phyloP scores from a whole-genome alignment of 1,140 invertebrate genomes.

The Drosophila subobscura region DNA sequence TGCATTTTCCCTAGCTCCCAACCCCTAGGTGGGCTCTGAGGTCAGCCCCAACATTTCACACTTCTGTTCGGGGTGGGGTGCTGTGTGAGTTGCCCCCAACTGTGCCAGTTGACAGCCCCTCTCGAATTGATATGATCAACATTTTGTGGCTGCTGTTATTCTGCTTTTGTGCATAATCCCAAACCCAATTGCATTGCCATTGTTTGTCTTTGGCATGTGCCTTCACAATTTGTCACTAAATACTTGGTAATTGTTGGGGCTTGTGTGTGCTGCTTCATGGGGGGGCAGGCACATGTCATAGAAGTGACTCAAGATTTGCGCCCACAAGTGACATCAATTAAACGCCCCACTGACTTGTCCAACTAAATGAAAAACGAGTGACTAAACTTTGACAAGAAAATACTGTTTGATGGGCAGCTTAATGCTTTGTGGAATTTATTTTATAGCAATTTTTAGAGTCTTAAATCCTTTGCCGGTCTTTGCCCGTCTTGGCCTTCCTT shows the following conservation, averaged over 20 bases:
- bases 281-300: slow-evolving; percentile 34
- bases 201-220: slow-evolving; percentile 77
- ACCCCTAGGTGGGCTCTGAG: slow-evolving; percentile 1
- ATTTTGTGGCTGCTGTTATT: slow-evolving; percentile 46
- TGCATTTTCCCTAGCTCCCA: slow-evolving; percentile 39
- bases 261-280: slow-evolving; percentile 12
- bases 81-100: slow-evolving; percentile 40
- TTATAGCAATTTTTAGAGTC: no score
- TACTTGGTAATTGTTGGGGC: slow-evolving; percentile 29
- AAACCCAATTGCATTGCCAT: slow-evolving; percentile 73
- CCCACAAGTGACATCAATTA: slow-evolving; percentile 74
- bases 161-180: slow-evolving; percentile 44
- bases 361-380: slow-evolving; percentile 28
- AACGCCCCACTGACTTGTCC: slow-evolving; percentile 56
- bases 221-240: slow-evolving; percentile 72
- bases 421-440: no score
- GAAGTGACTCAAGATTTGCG: slow-evolving; percentile 65
- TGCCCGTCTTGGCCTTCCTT: slow-evolving; percentile 5
- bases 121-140: slow-evolving; percentile 80
- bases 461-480: no score
- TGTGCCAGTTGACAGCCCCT: slow-evolving; percentile 71
- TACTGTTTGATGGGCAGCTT: background rate
- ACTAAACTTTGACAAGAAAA: slow-evolving; percentile 1
- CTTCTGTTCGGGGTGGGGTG: slow-evolving; percentile 25
- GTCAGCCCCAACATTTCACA: slow-evolving; percentile 52